Conservation (phyloP, 2,113 vertebrate species). For the Trochalopteron elliotii region DNA sequence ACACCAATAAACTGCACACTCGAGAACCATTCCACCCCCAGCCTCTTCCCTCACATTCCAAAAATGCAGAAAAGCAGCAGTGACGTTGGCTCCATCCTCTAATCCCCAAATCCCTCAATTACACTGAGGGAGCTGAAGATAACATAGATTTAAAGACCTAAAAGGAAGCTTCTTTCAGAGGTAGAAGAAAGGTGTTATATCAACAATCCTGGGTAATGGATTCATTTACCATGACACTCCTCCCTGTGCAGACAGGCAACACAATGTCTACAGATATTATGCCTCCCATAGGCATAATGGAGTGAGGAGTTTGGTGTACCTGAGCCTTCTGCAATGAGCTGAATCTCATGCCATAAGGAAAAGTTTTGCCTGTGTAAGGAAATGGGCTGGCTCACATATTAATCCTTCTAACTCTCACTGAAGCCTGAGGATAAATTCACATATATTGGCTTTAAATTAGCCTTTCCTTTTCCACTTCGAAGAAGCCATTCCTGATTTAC, state of each 20-base stretch:
- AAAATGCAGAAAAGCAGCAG: neutral
- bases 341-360: neutral
- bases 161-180: constrained; percentile 10
- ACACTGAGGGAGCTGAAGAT: neutral
- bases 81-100: neutral
- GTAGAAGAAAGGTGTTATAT: constrained; percentile 33
- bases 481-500: neutral
- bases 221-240: constrained; percentile 1
- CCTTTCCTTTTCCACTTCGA: neutral
- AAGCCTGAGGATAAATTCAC: neutral
- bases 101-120: constrained; percentile 33
- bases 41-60: constrained; percentile 18
- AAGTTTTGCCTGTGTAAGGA: neutral
- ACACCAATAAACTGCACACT: neutral
- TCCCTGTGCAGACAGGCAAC: neutral
- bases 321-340: neutral
- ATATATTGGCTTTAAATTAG: constrained; percentile 27
- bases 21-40: neutral
- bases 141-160: constrained; percentile 26
- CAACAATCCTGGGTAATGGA: neutral
- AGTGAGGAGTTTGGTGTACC: neutral
- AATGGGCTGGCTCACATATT: neutral
- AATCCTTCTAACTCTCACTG: neutral
- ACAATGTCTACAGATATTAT: neutral
- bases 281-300: neutral